Conservation (phyloP, 2,113 vertebrate species). For the Cinclus cinclus region DNA sequence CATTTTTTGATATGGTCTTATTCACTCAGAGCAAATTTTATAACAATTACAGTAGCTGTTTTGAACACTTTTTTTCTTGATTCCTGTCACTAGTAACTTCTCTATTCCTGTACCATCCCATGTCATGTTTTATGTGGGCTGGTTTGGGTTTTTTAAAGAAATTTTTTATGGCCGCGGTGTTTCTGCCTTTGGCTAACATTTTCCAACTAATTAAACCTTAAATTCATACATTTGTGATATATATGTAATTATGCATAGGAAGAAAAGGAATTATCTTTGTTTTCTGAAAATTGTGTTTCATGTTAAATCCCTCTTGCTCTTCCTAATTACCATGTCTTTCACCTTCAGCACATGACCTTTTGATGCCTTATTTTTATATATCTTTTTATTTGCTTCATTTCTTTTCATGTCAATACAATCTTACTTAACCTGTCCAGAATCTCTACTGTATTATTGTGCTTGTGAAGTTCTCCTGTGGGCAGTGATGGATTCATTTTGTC, state of each 20-base stretch:
- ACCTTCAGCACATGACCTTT: background rate
- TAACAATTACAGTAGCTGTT: background rate
- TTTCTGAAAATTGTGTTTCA: background rate
- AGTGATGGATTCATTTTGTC: background rate
- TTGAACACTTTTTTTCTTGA: background rate
- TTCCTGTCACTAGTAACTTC: background rate
- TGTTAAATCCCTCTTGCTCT: background rate
- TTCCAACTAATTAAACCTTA: background rate
- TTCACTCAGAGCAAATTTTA: background rate
- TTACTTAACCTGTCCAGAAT: background rate
- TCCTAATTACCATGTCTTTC: background rate
- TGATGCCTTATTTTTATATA: background rate
- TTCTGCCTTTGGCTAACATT: background rate
- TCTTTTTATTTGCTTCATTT: background rate
- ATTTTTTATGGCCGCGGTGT: background rate
- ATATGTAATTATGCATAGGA: background rate
- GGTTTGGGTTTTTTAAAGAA: background rate
- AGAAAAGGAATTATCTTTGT: background rate
- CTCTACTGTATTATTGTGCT: background rate
- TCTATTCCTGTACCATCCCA: background rate
- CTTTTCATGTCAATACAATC: background rate
- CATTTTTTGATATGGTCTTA: background rate
- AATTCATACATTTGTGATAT: background rate
- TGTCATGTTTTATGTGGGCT: background rate
- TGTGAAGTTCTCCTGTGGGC: background rate